Evolutionary conservation across 2,797 vertebrate species (phyloP).

Genomic region (Esox masquinongy): DNA sequence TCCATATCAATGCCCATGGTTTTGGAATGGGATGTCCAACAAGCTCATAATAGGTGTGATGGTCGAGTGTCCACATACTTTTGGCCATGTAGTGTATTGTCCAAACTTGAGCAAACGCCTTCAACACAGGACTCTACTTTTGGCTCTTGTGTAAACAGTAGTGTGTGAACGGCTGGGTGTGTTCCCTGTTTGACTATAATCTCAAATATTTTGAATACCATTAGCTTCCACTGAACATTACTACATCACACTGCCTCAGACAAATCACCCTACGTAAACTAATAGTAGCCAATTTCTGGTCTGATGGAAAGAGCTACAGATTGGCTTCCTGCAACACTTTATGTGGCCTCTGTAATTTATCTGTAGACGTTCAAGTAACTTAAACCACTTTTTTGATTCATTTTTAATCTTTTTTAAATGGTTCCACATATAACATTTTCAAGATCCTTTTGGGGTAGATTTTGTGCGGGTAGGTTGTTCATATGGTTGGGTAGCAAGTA

Average conservation of each 20-base stretch:
- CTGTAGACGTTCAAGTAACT: neutral
- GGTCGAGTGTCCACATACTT: too few species aligned
- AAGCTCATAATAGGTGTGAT: too few species aligned
- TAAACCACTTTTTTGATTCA: too few species aligned
- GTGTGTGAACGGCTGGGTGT: slow-evolving; percentile 68
- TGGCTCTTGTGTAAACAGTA: slow-evolving; percentile 60
- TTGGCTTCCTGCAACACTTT: too few species aligned
- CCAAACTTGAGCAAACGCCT: slow-evolving; percentile 26
- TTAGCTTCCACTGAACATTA: slow-evolving; percentile 15
- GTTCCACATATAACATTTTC: too few species aligned
- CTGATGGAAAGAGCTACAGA: neutral
- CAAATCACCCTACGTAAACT: slow-evolving; percentile 29
- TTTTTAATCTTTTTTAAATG: too few species aligned
- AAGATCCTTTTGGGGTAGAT: too few species aligned
- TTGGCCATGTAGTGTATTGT: too few species aligned
- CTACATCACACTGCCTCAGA: slow-evolving; percentile 22
- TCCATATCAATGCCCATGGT: too few species aligned
- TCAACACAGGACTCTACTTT: slow-evolving; percentile 35
- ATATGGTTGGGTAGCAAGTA: too few species aligned
- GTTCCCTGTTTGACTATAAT: slow-evolving; percentile 41
- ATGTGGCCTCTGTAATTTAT: neutral
- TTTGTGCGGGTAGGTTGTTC: too few species aligned
- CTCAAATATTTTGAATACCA: slow-evolving; percentile 18
- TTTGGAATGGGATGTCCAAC: too few species aligned
- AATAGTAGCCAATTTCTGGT: slow-evolving; percentile 17